phyloP scores from a whole-genome alignment of 2,888 invertebrate genomes.

The Polydrusus cervinus region DNA sequence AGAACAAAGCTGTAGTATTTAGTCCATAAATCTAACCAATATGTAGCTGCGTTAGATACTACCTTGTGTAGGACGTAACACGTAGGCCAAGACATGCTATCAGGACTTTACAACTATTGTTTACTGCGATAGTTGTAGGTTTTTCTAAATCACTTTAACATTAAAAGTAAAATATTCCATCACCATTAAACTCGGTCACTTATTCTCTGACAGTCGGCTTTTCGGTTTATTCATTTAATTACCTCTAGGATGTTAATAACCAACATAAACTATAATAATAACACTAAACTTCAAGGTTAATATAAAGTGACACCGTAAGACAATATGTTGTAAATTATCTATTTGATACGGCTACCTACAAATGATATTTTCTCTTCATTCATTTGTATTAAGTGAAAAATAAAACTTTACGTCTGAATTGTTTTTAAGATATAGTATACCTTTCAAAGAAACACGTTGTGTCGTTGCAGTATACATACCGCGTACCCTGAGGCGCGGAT shows the following conservation, averaged over 20 bases:
- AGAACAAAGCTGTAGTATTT: too few species aligned
- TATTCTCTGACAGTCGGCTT: neutral
- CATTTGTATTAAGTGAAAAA: too few species aligned
- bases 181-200: too few species aligned
- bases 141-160: neutral
- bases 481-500: too few species aligned
- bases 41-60: too few species aligned
- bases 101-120: neutral
- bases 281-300: neutral
- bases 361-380: too few species aligned
- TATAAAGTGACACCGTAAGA: neutral
- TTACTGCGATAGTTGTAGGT: neutral
- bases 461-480: too few species aligned
- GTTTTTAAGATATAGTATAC: too few species aligned
- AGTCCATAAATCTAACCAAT: too few species aligned
- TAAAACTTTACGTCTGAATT: too few species aligned
- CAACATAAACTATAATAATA: neutral
- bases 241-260: neutral
- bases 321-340: neutral
- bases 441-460: too few species aligned
- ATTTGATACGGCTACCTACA: neutral
- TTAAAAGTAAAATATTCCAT: neutral
- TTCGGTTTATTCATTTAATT: neutral
- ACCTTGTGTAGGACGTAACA: constrained; percentile 1
- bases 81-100: neutral